These are phyloP conservation scores for Tolypeutes matacus DNA, from an alignment of 2,797 vertebrate species.

Conservation along the genomic window DNA sequence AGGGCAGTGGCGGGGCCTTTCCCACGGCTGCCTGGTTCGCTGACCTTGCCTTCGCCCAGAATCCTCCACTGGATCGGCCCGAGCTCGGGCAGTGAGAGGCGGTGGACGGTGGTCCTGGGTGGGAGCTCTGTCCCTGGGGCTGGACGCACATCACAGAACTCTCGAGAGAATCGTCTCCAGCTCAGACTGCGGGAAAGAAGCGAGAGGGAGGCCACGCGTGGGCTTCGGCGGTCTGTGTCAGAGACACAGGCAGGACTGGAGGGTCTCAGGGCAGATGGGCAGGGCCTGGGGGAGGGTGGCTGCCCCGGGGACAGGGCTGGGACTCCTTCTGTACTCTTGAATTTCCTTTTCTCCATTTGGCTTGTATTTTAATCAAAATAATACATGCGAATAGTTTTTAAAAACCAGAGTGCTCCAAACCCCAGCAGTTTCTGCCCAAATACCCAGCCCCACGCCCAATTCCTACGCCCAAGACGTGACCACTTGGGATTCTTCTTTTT, in stretches of 20 bases:
- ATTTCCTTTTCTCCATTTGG: neutral
- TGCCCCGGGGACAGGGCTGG: neutral
- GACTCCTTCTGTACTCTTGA: neutral
- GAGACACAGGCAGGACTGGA: no score
- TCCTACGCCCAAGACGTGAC: neutral
- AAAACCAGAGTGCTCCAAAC: neutral
- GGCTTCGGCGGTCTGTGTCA: no score
- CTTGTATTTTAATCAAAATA: conserved; percentile 17
- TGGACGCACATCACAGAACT: neutral
- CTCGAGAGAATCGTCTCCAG: fast-evolving
- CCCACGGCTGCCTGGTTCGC: neutral
- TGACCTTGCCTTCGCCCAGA: neutral
- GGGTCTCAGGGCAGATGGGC: fast-evolving
- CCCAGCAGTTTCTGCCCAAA: neutral
- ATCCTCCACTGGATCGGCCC: neutral
- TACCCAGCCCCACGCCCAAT: no score
- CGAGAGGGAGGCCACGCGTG: neutral
- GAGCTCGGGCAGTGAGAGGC: no score
- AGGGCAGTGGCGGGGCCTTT: no score
- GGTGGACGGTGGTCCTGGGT: fast-evolving
- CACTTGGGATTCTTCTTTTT: no score
- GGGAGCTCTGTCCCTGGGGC: neutral
- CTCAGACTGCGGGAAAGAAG: neutral
- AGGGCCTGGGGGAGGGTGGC: neutral
- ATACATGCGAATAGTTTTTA: neutral